phyloP scores from a whole-genome alignment of 2,113 vertebrate genomes.

The Talpa occidentalis region DNA sequence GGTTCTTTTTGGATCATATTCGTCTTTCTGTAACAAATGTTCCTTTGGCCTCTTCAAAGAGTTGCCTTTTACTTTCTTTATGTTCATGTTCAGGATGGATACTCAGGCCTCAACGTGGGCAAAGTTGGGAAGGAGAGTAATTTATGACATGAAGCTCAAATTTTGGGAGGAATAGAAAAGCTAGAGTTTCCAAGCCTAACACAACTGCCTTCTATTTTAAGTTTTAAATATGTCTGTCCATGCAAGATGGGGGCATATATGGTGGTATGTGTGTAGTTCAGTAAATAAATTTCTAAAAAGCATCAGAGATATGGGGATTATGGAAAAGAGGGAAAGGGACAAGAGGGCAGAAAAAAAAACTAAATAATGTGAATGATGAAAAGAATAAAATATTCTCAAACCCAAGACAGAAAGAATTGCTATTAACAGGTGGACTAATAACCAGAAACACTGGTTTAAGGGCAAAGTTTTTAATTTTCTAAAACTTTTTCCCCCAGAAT shows the following conservation, averaged over 20 bases:
- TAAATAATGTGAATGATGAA: background rate
- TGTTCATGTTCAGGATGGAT: background rate
- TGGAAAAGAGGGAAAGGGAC: background rate
- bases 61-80: background rate
- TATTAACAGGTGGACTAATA: constrained; percentile 10
- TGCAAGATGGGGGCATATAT: background rate
- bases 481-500: constrained; percentile 40
- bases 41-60: background rate
- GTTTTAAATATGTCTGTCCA: background rate
- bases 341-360: background rate
- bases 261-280: background rate
- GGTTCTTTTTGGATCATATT: background rate
- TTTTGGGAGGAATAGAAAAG: background rate
- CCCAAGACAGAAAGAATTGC: background rate
- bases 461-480: constrained; percentile 57
- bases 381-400: background rate
- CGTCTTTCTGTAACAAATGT: background rate
- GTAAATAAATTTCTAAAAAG: background rate
- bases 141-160: background rate
- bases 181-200: background rate
- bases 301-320: background rate
- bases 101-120: background rate
- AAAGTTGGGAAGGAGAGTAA: background rate
- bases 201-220: background rate
- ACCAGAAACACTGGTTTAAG: constrained; percentile 54